phyloP scores from a whole-genome alignment of 2,888 invertebrate genomes.

The Drosophila multiciliata region DNA sequence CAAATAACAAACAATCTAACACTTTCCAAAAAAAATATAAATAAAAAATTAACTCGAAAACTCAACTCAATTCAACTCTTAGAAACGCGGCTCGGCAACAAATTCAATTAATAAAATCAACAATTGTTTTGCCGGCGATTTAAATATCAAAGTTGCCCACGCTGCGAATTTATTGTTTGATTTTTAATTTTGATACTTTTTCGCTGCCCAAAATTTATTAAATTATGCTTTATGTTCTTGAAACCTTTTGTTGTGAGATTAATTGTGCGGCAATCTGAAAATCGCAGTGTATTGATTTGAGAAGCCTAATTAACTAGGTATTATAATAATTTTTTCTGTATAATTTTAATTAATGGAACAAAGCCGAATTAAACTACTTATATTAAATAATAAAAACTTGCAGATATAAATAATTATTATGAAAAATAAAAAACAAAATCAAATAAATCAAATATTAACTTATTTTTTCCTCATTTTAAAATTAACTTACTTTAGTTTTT shows the following conservation, averaged over 20 bases:
- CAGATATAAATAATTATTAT: not conserved
- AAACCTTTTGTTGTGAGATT: constrained; percentile 12
- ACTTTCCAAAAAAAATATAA: constrained; percentile 58
- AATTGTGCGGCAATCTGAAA: constrained; percentile 4
- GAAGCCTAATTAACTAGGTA: not conserved
- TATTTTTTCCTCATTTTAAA: not conserved
- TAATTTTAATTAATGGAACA: too few relatives aligned
- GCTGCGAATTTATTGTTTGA: constrained; percentile 42
- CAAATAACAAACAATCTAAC: constrained; percentile 77
- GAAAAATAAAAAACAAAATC: not conserved
- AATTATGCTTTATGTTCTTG: constrained; percentile 65
- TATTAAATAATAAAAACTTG: too few relatives aligned
- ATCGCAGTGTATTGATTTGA: not conserved
- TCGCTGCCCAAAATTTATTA: constrained; percentile 58
- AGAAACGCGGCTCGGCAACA: constrained; percentile 34
- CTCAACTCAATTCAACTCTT: constrained; percentile 4
- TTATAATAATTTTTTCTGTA: not conserved
- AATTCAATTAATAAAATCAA: constrained; percentile 81
- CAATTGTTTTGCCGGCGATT: constrained; percentile 48
- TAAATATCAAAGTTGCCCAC: constrained; percentile 67
- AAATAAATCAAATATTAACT: not conserved
- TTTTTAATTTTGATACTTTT: constrained; percentile 25
- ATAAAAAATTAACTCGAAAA: constrained; percentile 11
- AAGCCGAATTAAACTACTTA: not conserved
- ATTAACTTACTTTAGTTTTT: accelerated